A percentile compares a stretch with the other conserved stretches of the same genome.
These are phyloP conservation scores for Collichthys lucidus DNA, from an alignment of 2,113 vertebrate species.

Conservation along the genomic window DNA sequence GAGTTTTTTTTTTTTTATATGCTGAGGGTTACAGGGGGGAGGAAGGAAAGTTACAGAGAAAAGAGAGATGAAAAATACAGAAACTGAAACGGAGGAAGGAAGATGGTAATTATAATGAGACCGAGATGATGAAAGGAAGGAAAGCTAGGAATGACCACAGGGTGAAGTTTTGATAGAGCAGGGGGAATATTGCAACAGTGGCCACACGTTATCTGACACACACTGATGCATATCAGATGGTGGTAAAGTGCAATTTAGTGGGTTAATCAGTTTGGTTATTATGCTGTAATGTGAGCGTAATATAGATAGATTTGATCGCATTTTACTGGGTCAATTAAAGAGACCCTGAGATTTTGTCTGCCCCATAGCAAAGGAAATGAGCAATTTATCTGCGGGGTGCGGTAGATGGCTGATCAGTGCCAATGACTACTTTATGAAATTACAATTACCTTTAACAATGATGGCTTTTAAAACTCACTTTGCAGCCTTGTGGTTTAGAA, in stretches of 20 bases:
- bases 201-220: conserved; percentile 28
- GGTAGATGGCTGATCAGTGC: conserved; percentile 9
- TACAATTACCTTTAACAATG: conserved; percentile 19
- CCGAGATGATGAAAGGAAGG: conserved; percentile 47
- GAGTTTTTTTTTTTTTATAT: conserved; percentile 23
- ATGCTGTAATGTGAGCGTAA: conserved; percentile 51
- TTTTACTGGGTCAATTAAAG: conserved; percentile 30
- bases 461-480: conserved; percentile 5
- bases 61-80: conserved; percentile 24
- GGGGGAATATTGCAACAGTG: conserved; percentile 23
- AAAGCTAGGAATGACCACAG: conserved; percentile 55
- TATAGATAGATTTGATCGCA: conserved; percentile 45
- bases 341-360: background rate
- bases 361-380: conserved; percentile 2
- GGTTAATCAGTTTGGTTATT: conserved; percentile 52
- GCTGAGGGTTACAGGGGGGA: background rate
- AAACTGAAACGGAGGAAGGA: conserved; percentile 29
- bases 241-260: conserved; percentile 39
- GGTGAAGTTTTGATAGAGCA: conserved; percentile 39
- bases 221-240: conserved; percentile 46
- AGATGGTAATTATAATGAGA: conserved; percentile 57
- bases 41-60: background rate
- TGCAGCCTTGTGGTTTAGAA: conserved; percentile 2
- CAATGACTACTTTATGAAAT: conserved; percentile 12
- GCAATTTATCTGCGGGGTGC: background rate